Evolutionary conservation across 2,797 vertebrate species (phyloP).

Genomic region (Arrhamphus sclerolepis): DNA sequence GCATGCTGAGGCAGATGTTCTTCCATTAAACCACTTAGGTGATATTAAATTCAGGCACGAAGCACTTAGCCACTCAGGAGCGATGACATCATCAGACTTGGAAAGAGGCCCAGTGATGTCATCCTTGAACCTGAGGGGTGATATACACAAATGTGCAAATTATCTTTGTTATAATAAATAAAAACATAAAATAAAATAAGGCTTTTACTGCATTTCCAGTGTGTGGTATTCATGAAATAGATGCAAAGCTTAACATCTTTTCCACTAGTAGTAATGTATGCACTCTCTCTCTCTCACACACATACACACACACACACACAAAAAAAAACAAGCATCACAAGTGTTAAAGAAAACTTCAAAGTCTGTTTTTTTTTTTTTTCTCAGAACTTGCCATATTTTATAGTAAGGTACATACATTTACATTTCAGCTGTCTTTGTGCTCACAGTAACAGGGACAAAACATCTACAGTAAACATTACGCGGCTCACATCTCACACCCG

Average conservation of each 20-base stretch:
- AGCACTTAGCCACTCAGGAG: slow-evolving; percentile 57
- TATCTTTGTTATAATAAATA: neutral
- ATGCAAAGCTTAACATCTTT: neutral
- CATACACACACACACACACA: slow-evolving; percentile 4
- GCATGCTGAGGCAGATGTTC: slow-evolving; percentile 35
- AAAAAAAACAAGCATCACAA: neutral
- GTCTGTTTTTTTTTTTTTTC: slow-evolving; percentile 28
- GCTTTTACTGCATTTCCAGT: neutral
- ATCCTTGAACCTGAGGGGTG: slow-evolving; percentile 25
- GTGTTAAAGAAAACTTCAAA: slow-evolving; percentile 49
- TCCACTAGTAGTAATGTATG: no score
- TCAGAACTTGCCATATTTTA: slow-evolving; percentile 79
- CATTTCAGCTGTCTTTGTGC: slow-evolving; percentile 81
- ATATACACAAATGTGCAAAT: neutral
- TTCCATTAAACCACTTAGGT: slow-evolving; percentile 56
- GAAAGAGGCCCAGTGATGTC: slow-evolving; percentile 52
- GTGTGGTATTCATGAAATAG: neutral
- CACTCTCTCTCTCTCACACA: neutral
- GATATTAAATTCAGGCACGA: slow-evolving; percentile 62
- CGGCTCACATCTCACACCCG: slow-evolving; percentile 28
- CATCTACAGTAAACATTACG: slow-evolving; percentile 66
- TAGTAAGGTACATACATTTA: slow-evolving; percentile 81
- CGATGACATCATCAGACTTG: slow-evolving; percentile 57
- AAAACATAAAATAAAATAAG: slow-evolving; percentile 4
- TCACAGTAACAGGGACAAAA: slow-evolving; percentile 78